Evolutionary conservation across 2,797 vertebrate genomes (phyloP).

Genomic region (Natrix natrix): DNA sequence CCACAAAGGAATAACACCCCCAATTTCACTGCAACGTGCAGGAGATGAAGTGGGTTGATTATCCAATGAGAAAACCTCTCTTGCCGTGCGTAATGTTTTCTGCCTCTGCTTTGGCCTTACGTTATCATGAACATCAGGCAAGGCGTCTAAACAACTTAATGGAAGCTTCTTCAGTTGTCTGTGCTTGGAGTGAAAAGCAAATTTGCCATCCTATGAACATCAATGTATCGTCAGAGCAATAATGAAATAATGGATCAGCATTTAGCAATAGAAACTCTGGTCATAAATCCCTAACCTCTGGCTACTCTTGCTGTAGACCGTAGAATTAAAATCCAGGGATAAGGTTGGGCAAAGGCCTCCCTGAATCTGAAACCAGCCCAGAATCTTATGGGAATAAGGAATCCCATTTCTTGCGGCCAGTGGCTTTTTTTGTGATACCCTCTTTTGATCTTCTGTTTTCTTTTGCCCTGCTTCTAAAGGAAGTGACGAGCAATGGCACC

Average conservation of each 20-base stretch:
- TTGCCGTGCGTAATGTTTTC: neutral
- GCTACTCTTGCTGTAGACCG: neutral
- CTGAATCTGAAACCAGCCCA: neutral
- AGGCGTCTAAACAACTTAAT: neutral
- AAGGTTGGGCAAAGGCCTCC: too few relatives aligned
- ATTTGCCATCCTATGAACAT: neutral
- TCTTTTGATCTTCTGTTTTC: neutral
- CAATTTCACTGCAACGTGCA: neutral
- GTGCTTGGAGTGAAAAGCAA: neutral
- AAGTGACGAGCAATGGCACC: slow-evolving; percentile 88
- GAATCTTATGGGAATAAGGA: neutral
- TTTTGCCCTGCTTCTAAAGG: neutral
- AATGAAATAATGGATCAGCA: neutral
- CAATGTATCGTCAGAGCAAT: neutral
- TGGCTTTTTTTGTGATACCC: neutral
- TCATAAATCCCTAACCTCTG: neutral
- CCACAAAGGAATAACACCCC: neutral
- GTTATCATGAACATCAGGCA: neutral
- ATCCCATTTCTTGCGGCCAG: neutral
- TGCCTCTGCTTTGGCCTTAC: neutral
- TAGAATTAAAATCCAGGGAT: neutral
- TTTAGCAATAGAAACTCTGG: neutral
- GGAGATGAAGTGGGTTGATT: neutral
- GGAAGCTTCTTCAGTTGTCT: neutral
- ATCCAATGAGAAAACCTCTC: neutral